Conservation (phyloP, 2,113 vertebrate species). For the Ageneiosus marmoratus region DNA sequence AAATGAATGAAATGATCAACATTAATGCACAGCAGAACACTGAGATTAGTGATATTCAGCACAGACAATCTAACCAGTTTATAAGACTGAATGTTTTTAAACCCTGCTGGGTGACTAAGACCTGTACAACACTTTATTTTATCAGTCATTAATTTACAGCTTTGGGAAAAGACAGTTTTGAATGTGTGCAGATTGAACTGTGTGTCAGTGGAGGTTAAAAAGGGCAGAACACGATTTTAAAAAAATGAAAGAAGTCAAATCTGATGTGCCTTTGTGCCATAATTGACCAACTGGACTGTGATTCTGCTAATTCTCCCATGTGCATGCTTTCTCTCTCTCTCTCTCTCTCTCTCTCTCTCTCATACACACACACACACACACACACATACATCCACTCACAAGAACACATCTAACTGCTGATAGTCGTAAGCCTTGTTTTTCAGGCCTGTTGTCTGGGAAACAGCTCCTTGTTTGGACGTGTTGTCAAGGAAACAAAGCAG, state of each 20-base stretch:
- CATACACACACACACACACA: conserved; percentile 23
- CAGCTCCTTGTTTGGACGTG: conserved; percentile 76
- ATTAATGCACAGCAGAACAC: not conserved
- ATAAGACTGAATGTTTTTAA: not conserved
- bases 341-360: conserved; percentile 7
- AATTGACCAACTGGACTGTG: conserved; percentile 42
- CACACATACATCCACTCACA: conserved; percentile 32
- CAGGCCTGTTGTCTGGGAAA: conserved; percentile 75
- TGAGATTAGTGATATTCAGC: not conserved
- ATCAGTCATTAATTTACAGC: not conserved
- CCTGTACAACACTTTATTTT: not conserved
- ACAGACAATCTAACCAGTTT: not conserved
- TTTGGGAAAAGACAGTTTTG: not conserved
- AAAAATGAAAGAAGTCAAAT: conserved; percentile 7
- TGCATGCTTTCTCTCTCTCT: not conserved
- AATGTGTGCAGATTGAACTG: not conserved
- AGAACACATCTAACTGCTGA: conserved; percentile 45
- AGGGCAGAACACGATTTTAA: not conserved
- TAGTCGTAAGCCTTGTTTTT: conserved; percentile 63
- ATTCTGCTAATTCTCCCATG: conserved; percentile 45
- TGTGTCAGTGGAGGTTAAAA: not conserved
- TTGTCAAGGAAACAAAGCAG: conserved; percentile 77
- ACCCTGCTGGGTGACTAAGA: not conserved
- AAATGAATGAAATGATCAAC: not conserved
- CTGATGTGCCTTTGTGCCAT: conserved; percentile 6